Percentiles rank a stretch among this genome's conserved stretches.
These are phyloP conservation scores for Pan paniscus DNA, from an alignment of 2,113 vertebrate species.

Conservation along the genomic window DNA sequence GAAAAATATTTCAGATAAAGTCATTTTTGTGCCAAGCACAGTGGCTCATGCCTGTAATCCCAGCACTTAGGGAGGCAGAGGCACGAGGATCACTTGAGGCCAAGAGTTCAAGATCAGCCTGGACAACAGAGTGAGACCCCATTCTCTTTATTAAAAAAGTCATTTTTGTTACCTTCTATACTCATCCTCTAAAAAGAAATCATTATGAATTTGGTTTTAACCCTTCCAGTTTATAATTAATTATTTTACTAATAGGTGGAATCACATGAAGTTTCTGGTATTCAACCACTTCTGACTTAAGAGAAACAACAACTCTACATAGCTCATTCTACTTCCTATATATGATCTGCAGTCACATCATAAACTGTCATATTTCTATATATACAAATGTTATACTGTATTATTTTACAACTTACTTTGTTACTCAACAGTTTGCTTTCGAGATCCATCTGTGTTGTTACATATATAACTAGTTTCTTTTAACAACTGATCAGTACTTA, in stretches of 20 bases:
- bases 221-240: background rate
- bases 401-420: background rate
- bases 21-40: background rate
- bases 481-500: background rate
- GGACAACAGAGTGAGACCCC: background rate
- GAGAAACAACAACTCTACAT: background rate
- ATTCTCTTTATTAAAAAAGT: background rate
- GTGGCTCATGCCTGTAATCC: background rate
- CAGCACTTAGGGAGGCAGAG: background rate
- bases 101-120: background rate
- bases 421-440: background rate
- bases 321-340: background rate
- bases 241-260: background rate
- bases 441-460: background rate
- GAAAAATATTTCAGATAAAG: background rate
- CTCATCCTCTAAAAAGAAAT: background rate
- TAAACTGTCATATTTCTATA: background rate
- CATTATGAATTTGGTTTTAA: background rate
- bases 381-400: background rate
- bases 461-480: background rate
- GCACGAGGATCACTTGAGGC: background rate
- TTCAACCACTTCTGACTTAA: background rate
- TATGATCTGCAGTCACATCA: background rate
- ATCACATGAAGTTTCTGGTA: background rate
- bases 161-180: background rate